These are phyloP conservation scores for Orchestia grillus DNA, from an alignment of 1,140 invertebrate genomes.

Conservation along the genomic window DNA sequence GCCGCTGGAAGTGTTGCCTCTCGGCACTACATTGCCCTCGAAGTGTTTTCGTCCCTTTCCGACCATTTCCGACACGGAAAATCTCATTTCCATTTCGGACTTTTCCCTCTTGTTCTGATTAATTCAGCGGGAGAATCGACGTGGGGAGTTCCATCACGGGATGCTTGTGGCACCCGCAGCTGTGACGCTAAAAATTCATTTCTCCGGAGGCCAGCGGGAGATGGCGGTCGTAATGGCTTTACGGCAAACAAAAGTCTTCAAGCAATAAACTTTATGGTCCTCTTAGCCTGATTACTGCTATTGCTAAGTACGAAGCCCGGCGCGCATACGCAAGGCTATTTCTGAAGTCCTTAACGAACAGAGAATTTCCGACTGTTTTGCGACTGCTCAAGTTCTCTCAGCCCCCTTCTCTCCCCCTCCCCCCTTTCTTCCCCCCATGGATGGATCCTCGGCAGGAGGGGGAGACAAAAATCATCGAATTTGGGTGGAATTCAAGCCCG, in stretches of 20 bases:
- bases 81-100: not conserved
- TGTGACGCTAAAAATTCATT: not conserved
- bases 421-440: too few relatives aligned
- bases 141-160: not conserved
- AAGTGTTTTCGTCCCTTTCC: not conserved
- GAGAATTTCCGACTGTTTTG: not conserved
- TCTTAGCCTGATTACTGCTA: constrained; percentile 41
- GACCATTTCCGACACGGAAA: not conserved
- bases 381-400: not conserved
- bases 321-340: not conserved
- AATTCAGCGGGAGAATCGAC: not conserved
- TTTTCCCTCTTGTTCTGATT: not conserved
- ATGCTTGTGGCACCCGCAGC: not conserved
- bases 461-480: not conserved
- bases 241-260: constrained; percentile 47
- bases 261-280: constrained; percentile 47
- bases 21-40: not conserved
- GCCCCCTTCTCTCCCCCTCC: too few relatives aligned
- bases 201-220: not conserved
- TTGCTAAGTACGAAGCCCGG: not conserved
- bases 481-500: not conserved
- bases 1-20: not conserved
- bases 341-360: not conserved
- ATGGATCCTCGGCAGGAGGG: not conserved
- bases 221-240: constrained; percentile 13